Evolutionary conservation across 2,113 vertebrate genomes (phyloP).

Genomic region (Australoheros scitulus): DNA sequence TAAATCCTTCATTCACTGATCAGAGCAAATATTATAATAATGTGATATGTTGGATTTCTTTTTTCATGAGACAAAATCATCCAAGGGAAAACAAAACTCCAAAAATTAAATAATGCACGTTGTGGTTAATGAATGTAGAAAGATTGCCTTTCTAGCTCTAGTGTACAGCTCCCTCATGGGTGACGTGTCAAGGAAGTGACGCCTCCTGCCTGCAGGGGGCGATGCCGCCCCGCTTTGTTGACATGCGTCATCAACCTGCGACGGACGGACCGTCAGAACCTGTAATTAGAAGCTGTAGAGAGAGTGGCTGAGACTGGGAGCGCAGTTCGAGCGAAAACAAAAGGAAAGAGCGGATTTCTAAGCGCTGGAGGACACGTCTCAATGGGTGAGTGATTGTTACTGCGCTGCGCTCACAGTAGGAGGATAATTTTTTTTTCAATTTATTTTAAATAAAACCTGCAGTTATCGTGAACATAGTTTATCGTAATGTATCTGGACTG

Average conservation of each 20-base stretch:
- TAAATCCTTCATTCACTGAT: too few species aligned
- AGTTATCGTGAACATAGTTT: not conserved
- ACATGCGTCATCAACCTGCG: conserved; percentile 59
- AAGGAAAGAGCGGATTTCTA: not conserved
- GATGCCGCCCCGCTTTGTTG: conserved; percentile 5
- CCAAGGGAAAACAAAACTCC: too few species aligned
- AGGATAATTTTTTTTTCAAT: not conserved
- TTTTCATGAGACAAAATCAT: too few species aligned
- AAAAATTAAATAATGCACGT: too few species aligned
- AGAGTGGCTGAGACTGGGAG: not conserved
- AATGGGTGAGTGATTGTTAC: conserved; percentile 34
- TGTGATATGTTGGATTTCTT: too few species aligned
- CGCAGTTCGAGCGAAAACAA: not conserved
- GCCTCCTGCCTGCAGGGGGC: conserved; percentile 8
- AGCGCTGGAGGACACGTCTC: accelerated
- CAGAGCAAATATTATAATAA: too few species aligned
- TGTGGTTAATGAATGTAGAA: too few species aligned
- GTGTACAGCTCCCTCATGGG: too few species aligned
- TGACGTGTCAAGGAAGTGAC: not conserved
- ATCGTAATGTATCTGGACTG: not conserved
- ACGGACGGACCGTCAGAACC: not conserved
- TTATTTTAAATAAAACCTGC: not conserved
- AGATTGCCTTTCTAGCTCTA: too few species aligned
- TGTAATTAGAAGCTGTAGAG: not conserved
- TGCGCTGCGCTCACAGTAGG: not conserved